Base-by-base conservation (phyloP, 2,113 vertebrate genomes). In the Rhabdornis inornatus region DNA sequence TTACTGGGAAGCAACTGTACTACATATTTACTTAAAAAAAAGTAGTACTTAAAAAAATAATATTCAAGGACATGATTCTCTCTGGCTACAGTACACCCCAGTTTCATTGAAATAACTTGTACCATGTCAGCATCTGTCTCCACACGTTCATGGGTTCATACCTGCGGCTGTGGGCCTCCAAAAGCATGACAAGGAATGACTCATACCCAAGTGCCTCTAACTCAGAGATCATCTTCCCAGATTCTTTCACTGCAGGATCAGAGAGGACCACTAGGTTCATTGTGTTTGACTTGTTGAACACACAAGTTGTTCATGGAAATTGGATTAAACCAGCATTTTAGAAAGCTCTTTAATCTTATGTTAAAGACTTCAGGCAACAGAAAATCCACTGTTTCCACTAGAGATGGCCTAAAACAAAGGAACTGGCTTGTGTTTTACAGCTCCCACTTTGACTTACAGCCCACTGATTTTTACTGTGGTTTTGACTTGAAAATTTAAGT, bases 241-340 rank as follows among this genome's bases (percentile, higher is more conserved):
- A 56, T 59, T 90, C 64, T 37, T 89, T 66, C 56, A 66, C 64
- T 75, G 86, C 52, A 87, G 47, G 24, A 44, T 47, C 44, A 23
- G 14, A 30, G 27, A n/a, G 23, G 5, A 60, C 47, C 69, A 63
- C 68, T 35, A 30, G 47, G 91, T 78, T 94, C 94, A 96, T 94
- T 84, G 76, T 94, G 95, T 97, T 96, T 97, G 96, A 97, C 95
- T 96, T 90, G 47, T 55, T 90, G 80, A 90, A 74, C 80, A 95
- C 89, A 96, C 86, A 96, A 89, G 91, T 81, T 64, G 86, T 94
- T 91, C 24, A 91, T 31, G 60, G 83, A 90, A 97, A 97, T 96
- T 93, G 95, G 95, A 97, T 97, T 97, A 96, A 95, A 92, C 35
- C 27, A 93, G 92, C 44, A 81, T 84, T 96, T 94, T 78, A 74